A percentile compares a stretch with the other conserved stretches of the same genome.
Evolutionary conservation across 2,113 vertebrate species (phyloP).

Genomic region (Nibea albiflora): DNA sequence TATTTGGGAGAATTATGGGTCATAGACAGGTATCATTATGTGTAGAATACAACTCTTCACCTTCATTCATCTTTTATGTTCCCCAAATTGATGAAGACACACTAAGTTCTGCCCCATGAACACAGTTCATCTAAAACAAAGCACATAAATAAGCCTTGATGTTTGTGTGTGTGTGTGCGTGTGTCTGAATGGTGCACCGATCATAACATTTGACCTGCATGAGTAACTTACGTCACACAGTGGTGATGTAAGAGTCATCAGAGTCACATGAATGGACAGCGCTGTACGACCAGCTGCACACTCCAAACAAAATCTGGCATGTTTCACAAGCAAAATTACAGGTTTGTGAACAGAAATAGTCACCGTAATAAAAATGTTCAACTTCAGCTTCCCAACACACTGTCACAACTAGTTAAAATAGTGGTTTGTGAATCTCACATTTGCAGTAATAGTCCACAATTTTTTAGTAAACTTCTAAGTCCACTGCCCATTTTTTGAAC

Average conservation of each 20-base stretch:
- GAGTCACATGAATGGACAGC: slow-evolving; percentile 9
- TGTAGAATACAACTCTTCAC: neutral
- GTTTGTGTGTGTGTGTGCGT: neutral
- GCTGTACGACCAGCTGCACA: slow-evolving; percentile 27
- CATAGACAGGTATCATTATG: neutral
- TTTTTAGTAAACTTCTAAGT: neutral
- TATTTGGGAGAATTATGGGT: neutral
- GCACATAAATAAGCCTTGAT: neutral
- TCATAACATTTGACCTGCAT: slow-evolving; percentile 5
- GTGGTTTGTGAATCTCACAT: neutral
- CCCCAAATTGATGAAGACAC: neutral
- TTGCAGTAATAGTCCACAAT: neutral
- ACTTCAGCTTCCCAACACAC: neutral
- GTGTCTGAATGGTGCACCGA: neutral
- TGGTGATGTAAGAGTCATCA: neutral
- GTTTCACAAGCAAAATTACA: slow-evolving; percentile 18
- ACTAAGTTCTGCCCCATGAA: neutral
- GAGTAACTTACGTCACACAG: neutral
- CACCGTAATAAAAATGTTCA: neutral
- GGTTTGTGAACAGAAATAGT: slow-evolving; percentile 13
- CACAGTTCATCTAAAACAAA: neutral
- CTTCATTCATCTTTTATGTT: neutral
- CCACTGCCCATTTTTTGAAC: neutral
- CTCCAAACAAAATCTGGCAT: slow-evolving; percentile 23
- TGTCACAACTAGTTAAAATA: neutral